Conservation (phyloP, 1,140 invertebrate genomes). For the Habropoda laboriosa region DNA sequence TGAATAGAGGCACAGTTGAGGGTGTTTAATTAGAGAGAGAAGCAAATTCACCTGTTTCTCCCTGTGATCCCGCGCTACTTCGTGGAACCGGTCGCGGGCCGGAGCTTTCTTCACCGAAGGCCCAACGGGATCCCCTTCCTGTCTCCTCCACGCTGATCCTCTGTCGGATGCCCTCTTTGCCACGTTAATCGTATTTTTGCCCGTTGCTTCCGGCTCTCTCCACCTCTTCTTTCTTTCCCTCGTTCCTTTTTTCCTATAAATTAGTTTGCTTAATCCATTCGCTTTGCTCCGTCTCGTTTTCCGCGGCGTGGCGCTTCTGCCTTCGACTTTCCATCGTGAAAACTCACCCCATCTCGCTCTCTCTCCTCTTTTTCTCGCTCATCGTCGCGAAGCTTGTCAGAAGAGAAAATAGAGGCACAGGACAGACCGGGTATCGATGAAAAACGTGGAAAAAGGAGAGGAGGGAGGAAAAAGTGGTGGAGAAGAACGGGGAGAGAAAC, state of each 20-base stretch:
- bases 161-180: background rate
- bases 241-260: slow-evolving; percentile 31
- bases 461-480: background rate
- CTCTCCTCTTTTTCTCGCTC: background rate
- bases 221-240: no score
- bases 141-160: no score
- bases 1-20: background rate
- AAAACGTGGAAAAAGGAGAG: no score
- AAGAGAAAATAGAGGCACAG: background rate
- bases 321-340: background rate
- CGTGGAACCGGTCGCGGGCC: background rate
- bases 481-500: no score
- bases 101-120: background rate
- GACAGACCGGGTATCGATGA: background rate
- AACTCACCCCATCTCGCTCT: background rate
- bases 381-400: slow-evolving; percentile 1
- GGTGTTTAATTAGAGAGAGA: slow-evolving; percentile 34
- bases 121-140: no score
- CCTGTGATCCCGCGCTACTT: slow-evolving; percentile 7
- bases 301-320: background rate
- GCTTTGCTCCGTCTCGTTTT: slow-evolving; percentile 6
- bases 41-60: slow-evolving; percentile 23
- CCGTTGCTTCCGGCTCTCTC: background rate
- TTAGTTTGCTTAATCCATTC: slow-evolving; percentile 46
- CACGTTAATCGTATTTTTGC: slow-evolving; percentile 30